phyloP scores from a whole-genome alignment of 2,113 vertebrate species.

The Diphyllodes magnificus region DNA sequence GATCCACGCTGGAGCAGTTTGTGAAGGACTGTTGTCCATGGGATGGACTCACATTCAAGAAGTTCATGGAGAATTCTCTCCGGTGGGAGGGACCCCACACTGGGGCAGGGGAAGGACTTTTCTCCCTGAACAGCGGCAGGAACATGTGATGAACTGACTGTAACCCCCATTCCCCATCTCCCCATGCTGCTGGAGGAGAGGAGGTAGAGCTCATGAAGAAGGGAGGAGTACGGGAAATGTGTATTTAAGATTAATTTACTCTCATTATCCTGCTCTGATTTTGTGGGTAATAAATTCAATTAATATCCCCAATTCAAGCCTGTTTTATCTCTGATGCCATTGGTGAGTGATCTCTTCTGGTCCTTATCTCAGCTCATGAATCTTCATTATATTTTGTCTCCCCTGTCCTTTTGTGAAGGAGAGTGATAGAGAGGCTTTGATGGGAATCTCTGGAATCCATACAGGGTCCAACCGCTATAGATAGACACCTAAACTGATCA shows the following conservation, averaged over 20 bases:
- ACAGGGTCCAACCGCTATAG: background rate
- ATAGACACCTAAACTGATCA: background rate
- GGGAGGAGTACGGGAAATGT: background rate
- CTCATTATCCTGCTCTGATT: background rate
- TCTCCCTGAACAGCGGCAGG: background rate
- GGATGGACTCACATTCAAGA: background rate
- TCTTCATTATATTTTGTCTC: background rate
- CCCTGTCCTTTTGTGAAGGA: background rate
- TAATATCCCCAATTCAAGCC: fast-evolving
- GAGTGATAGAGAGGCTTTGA: background rate
- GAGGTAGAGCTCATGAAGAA: background rate
- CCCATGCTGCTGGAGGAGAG: background rate
- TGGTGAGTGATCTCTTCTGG: background rate
- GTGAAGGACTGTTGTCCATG: background rate
- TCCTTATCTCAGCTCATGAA: background rate
- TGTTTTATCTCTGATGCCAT: background rate
- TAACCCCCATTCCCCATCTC: background rate
- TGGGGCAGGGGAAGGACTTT: background rate
- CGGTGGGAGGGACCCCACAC: no score
- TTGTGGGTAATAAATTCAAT: background rate
- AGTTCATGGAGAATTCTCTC: background rate
- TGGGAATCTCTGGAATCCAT: background rate
- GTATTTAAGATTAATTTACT: background rate
- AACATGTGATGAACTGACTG: fast-evolving
- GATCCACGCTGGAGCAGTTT: background rate